phyloP scores from a whole-genome alignment of 1,140 invertebrate species.

The Trichonephila inaurata region DNA sequence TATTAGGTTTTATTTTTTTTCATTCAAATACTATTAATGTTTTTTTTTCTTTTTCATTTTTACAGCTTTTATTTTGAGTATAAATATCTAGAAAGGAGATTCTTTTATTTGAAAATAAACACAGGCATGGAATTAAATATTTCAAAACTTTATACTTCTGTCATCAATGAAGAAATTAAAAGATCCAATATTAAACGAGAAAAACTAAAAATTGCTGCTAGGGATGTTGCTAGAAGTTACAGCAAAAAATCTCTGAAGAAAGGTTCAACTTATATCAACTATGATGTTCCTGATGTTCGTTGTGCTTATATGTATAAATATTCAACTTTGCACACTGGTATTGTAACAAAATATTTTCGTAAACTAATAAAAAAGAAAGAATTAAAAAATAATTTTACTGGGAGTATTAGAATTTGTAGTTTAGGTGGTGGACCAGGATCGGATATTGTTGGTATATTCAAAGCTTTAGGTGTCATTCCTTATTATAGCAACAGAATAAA shows the following conservation, averaged over 20 bases:
- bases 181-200: background rate
- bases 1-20: too few species aligned
- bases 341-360: constrained; percentile 46
- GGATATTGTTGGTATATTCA: constrained; percentile 63
- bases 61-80: background rate
- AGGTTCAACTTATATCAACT: constrained; percentile 15
- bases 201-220: constrained; percentile 17
- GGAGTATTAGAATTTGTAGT: constrained; percentile 43
- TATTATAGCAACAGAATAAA: constrained; percentile 27
- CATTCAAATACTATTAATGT: too few species aligned
- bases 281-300: constrained; percentile 13
- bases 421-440: constrained; percentile 63
- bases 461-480: constrained; percentile 13
- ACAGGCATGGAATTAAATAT: background rate
- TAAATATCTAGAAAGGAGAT: background rate
- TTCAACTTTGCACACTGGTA: constrained; percentile 15
- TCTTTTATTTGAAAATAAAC: too few species aligned
- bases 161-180: constrained; percentile 36
- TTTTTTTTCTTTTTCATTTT: background rate
- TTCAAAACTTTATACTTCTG: constrained; percentile 4
- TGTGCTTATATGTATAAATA: constrained; percentile 69
- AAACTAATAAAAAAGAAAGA: constrained; percentile 44
- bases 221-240: background rate
- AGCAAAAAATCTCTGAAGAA: constrained; percentile 27
- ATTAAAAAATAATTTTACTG: constrained; percentile 2